A percentile compares a stretch with the other conserved stretches of the same genome.
These are phyloP conservation scores for Melipona beecheii DNA, from an alignment of 2,888 invertebrate species.

Conservation along the genomic window DNA sequence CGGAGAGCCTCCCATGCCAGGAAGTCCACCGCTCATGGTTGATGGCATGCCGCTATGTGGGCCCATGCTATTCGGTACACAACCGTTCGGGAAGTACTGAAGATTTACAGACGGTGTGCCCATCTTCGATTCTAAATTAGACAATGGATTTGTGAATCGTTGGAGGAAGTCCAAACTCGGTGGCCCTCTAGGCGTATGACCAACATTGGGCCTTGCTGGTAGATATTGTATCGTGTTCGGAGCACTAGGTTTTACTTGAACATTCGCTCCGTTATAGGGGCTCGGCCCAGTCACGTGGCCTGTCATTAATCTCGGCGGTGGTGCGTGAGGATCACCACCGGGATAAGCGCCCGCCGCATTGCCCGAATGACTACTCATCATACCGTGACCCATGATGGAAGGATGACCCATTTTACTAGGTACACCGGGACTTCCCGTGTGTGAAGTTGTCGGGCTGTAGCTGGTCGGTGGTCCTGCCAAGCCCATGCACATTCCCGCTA, in stretches of 20 bases:
- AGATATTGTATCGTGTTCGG: conserved; percentile 99
- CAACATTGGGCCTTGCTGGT: conserved; percentile 96
- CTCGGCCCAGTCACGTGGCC: conserved; percentile 83
- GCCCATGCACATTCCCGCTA: conserved; percentile 82
- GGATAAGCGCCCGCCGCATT: conserved; percentile 86
- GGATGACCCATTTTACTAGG: conserved; percentile 80
- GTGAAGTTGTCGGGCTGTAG: conserved; percentile 81
- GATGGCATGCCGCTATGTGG: conserved; percentile 83
- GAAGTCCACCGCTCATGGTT: conserved; percentile 84
- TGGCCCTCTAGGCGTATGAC: conserved; percentile 90
- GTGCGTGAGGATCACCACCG: conserved; percentile 86
- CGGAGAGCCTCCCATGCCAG: conserved; percentile 79
- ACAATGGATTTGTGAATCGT: conserved; percentile 93
- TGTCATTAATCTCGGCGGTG: conserved; percentile 84
- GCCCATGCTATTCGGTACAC: conserved; percentile 85
- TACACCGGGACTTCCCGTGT: conserved; percentile 81
- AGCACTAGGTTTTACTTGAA: conserved; percentile 95
- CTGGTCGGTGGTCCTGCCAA: conserved; percentile 80
- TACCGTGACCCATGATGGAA: conserved; percentile 80
- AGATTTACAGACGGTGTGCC: conserved; percentile 87
- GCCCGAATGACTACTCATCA: conserved; percentile 77
- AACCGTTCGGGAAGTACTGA: conserved; percentile 90
- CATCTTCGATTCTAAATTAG: conserved; percentile 89
- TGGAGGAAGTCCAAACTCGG: conserved; percentile 96
- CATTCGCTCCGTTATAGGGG: conserved; percentile 91